Evolutionary conservation across 2,113 vertebrate species (phyloP).

Genomic region (Nycticorax nycticorax): DNA sequence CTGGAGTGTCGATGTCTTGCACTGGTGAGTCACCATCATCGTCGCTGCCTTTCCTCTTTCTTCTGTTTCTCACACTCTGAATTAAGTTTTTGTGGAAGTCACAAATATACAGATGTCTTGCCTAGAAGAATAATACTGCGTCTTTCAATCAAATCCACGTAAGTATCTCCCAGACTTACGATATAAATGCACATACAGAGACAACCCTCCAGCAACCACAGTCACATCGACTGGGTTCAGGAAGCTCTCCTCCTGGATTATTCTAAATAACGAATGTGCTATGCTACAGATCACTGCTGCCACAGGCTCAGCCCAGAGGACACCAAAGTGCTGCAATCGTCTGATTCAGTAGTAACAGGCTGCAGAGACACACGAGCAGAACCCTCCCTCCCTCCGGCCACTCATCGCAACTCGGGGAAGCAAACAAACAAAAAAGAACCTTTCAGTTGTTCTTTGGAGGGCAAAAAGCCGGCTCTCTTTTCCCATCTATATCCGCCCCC

Average conservation of each 20-base stretch:
- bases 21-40: constrained; percentile 84
- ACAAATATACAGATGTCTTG: constrained; percentile 84
- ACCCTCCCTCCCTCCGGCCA: not conserved
- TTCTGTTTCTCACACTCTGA: constrained; percentile 83
- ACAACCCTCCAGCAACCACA: not conserved
- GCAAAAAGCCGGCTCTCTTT: not conserved
- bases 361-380: not conserved
- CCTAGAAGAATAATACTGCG: constrained; percentile 63
- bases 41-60: constrained; percentile 85
- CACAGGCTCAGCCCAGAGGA: not conserved
- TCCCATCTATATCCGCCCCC: not conserved
- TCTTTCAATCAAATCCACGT: not conserved
- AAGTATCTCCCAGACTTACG: too few species aligned
- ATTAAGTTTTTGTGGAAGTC: constrained; percentile 87
- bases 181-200: fast-evolving
- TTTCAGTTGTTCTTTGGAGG: not conserved
- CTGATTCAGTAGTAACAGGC: not conserved
- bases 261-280: not conserved
- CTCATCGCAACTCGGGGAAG: not conserved
- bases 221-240: not conserved
- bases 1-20: constrained; percentile 81
- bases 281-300: not conserved
- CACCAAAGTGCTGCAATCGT: not conserved
- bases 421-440: not conserved
- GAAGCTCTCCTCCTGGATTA: not conserved